Conservation (phyloP, 1,140 invertebrate species). For the Scaptomyza montana region DNA sequence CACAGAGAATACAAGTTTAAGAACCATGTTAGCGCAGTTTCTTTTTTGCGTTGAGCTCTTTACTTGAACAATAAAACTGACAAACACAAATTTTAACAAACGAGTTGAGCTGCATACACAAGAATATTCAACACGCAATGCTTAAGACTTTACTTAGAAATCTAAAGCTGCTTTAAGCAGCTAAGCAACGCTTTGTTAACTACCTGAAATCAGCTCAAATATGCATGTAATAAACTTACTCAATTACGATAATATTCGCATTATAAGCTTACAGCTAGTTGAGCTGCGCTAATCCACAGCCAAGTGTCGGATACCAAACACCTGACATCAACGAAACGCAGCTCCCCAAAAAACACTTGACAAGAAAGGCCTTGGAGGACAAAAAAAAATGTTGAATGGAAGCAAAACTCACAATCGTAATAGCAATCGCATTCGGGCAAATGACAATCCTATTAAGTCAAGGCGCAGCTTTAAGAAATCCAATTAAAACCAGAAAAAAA, state of each 20-base stretch:
- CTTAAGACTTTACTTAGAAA: too few relatives aligned
- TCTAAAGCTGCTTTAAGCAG: not conserved
- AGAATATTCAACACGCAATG: too few relatives aligned
- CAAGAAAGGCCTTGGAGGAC: conserved; percentile 6
- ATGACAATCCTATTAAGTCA: conserved; percentile 71
- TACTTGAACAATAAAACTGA: too few relatives aligned
- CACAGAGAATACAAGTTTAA: too few relatives aligned
- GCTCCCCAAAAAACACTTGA: conserved; percentile 14
- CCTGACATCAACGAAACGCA: conserved; percentile 37
- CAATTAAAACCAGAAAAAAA: conserved; percentile 61
- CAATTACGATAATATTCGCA: conserved; percentile 11
- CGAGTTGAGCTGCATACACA: too few relatives aligned
- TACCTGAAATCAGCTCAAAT: not conserved
- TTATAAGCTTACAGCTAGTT: conserved; percentile 18
- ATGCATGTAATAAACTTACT: not conserved
- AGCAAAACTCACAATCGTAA: conserved; percentile 18
- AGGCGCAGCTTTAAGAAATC: conserved; percentile 78
- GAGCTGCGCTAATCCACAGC: conserved; percentile 43
- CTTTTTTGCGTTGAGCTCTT: too few relatives aligned
- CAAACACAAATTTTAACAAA: too few relatives aligned
- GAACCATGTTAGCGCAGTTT: too few relatives aligned
- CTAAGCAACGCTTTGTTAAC: not conserved
- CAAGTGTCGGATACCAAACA: conserved; percentile 46
- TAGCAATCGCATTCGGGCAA: conserved; percentile 57
- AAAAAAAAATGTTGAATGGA: not conserved